phyloP scores from a whole-genome alignment of 2,113 vertebrate species.

The Zonotrichia leucophrys region DNA sequence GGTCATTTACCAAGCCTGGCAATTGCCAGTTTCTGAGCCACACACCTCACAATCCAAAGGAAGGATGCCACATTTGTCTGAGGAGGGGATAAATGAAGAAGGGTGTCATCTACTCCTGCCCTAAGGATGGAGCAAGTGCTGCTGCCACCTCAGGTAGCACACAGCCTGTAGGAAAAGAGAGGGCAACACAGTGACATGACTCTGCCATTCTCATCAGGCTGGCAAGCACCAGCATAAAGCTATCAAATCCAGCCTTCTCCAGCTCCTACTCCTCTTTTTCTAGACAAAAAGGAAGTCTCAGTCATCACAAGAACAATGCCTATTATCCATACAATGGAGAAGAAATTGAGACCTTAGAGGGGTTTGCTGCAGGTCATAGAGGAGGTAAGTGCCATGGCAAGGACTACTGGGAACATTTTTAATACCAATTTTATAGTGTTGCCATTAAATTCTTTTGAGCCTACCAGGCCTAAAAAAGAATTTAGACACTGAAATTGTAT shows the following conservation, averaged over 20 bases:
- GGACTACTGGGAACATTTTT: background rate
- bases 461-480: background rate
- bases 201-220: background rate
- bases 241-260: background rate
- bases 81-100: background rate
- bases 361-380: background rate
- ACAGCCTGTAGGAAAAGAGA: background rate
- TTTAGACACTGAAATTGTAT: background rate
- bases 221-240: background rate
- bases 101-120: background rate
- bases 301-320: background rate
- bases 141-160: background rate
- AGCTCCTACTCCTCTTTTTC: background rate
- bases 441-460: background rate
- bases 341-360: background rate
- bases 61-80: background rate
- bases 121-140: background rate
- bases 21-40: background rate
- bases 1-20: background rate
- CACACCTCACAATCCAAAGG: rapidly evolving
- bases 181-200: background rate
- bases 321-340: background rate
- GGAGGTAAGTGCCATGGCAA: background rate
- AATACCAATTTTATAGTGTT: background rate
- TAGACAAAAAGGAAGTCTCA: background rate